Evolutionary conservation across 2,113 vertebrate genomes (phyloP).

Genomic region (Lynx canadensis): DNA sequence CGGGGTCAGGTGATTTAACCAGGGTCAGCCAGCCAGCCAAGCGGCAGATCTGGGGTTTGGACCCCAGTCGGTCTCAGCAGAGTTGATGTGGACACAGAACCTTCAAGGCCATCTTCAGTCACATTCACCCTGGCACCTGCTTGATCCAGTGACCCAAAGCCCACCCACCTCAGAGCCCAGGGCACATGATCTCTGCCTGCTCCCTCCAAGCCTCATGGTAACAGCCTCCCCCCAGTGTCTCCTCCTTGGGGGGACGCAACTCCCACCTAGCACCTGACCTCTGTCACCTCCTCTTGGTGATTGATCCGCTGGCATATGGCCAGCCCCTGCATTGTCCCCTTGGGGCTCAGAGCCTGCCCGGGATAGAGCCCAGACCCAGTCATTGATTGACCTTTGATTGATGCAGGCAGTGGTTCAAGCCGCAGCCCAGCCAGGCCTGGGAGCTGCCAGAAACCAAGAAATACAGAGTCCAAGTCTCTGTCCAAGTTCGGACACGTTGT

Average conservation of each 20-base stretch:
- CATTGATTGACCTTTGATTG: slow-evolving; percentile 68
- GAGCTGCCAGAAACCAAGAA: slow-evolving; percentile 39
- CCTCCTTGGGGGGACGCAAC: neutral
- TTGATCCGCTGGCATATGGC: neutral
- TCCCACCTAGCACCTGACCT: neutral
- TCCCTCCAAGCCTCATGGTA: accelerated
- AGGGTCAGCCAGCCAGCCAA: neutral
- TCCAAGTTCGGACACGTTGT: slow-evolving; percentile 18
- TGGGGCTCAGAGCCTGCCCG: neutral
- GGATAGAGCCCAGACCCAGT: neutral
- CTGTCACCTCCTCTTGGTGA: neutral
- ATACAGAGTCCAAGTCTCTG: neutral
- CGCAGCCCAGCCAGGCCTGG: neutral
- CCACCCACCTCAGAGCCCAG: neutral
- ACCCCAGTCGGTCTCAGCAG: neutral
- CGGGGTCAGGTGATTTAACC: neutral
- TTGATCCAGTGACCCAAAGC: neutral
- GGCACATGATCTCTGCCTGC: accelerated
- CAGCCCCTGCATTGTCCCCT: neutral
- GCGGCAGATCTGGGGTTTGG: neutral
- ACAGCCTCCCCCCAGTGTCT: no score
- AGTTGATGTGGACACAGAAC: neutral
- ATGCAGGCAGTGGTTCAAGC: neutral
- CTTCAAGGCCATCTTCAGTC: neutral
- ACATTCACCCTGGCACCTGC: neutral